Conservation (phyloP, 1,140 invertebrate genomes). For the Lepeophtheirus salmonis region DNA sequence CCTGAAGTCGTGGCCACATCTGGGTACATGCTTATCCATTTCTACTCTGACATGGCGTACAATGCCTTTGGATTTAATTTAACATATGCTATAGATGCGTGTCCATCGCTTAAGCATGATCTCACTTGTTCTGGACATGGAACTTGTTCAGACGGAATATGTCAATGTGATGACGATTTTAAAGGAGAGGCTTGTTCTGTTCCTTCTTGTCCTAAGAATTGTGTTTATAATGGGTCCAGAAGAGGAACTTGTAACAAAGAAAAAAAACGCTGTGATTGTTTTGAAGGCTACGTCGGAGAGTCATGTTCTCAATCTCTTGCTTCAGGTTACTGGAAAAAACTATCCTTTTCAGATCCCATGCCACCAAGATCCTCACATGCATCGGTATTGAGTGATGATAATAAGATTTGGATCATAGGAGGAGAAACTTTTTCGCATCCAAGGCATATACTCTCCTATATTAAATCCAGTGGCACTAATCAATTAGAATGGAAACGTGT, state of each 20-base stretch:
- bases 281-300: slow-evolving; percentile 39
- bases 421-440: slow-evolving; percentile 53
- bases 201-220: slow-evolving; percentile 63
- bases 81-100: slow-evolving; percentile 43
- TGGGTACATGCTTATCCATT: slow-evolving; percentile 68
- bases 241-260: slow-evolving; percentile 39
- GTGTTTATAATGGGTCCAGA: slow-evolving; percentile 27
- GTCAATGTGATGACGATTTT: slow-evolving; percentile 49
- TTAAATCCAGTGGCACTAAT: no score
- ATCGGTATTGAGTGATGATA: no score
- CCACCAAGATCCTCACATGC: slow-evolving; percentile 51
- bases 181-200: slow-evolving; percentile 65
- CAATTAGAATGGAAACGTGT: slow-evolving; percentile 19
- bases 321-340: slow-evolving; percentile 45
- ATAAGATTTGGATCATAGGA: slow-evolving; percentile 51
- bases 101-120: neutral
- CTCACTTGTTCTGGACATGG: slow-evolving; percentile 13
- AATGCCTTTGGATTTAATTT: slow-evolving; percentile 94
- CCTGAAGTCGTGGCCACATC: slow-evolving; percentile 68
- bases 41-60: slow-evolving; percentile 90
- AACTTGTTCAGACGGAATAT: neutral
- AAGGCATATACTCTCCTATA: slow-evolving; percentile 19
- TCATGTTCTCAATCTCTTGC: slow-evolving; percentile 52
- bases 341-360: slow-evolving; percentile 55
- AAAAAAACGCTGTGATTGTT: slow-evolving; percentile 39